Base-by-base conservation (phyloP, 2,797 vertebrate genomes). In the Pelodytes ibericus region DNA sequence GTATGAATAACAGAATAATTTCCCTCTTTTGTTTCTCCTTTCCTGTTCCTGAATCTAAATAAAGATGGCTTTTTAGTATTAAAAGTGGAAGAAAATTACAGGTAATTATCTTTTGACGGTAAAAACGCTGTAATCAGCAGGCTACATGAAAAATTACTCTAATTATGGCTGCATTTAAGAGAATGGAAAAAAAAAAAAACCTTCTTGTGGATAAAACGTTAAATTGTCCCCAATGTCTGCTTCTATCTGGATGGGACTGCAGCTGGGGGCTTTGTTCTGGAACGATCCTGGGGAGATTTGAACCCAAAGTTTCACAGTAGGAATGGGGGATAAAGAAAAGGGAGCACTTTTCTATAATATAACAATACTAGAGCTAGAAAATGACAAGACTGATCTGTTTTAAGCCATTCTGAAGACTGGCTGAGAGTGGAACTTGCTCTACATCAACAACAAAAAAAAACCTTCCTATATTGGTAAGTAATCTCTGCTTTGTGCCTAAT, bases 11-110 rank as follows among this genome's bases (percentile, higher is more conserved):
- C 94, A 94, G 95, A 98, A 98, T 98, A 96, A 98, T 98, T 96
- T 90, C 93, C 89, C 94, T 94, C 95, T 94, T 98, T 99, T 99
- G 96, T 99, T 98, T 97, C 95, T 94, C 96, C 94, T 96, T 95
- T 94, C 95, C 95, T 96, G 95, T 96, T 92, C 95, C 96, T 95
- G 96, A 96, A 99, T 95, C 95, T 97, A 98, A 99, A 99, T 99
- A 99, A 99, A 98, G 96, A 99, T 98, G 96, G 95, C 96, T 99
- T 98, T 93, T 99, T 98, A 98, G 96, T 99, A 99, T 98, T 98
- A 99, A 98, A 99, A 99, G 97, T 99, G 97, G 96, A 96, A 94
- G 97, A 98, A 99, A 99, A 99, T 99, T 99, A 99, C 97, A 99
- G 96, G 96, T 99, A 99, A 99, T 99, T 99, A 99, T 98, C 96